Evolutionary conservation across 2,113 vertebrate genomes (phyloP).

Genomic region (Vombatus ursinus): DNA sequence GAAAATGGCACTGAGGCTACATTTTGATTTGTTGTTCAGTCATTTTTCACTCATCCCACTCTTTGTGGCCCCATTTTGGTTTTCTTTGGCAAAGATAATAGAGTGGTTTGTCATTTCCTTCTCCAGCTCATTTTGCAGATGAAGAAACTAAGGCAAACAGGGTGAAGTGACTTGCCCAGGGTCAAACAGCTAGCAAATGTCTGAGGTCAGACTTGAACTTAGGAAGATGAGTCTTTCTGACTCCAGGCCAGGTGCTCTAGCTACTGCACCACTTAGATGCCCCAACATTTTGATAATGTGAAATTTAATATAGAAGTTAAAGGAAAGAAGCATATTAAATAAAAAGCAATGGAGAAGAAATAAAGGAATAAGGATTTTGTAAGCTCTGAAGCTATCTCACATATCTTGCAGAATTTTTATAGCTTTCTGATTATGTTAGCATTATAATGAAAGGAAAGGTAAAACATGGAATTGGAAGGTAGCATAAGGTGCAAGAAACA

Average conservation of each 20-base stretch:
- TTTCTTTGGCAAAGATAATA: background rate
- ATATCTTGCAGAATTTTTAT: background rate
- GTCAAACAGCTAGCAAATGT: background rate
- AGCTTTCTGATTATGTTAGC: background rate
- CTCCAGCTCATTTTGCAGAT: background rate
- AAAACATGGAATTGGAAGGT: background rate
- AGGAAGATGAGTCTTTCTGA: background rate
- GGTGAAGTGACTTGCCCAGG: background rate
- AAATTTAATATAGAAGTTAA: slow-evolving; percentile 34
- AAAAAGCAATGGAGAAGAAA: background rate
- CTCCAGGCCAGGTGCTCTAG: background rate
- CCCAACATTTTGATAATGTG: slow-evolving; percentile 54
- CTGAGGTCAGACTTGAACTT: background rate
- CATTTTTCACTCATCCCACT: background rate
- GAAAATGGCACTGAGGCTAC: background rate
- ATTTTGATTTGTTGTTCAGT: background rate
- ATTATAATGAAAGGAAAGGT: background rate
- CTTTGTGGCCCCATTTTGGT: background rate
- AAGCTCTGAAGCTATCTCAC: accelerated
- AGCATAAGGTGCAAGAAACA: background rate
- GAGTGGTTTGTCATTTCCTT: background rate
- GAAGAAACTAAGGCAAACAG: background rate
- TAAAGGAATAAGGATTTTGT: background rate
- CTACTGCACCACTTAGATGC: background rate
- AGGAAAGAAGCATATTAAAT: slow-evolving; percentile 11